Conservation (phyloP, 1,140 invertebrate genomes). For the Tetragnatha versicolor region DNA sequence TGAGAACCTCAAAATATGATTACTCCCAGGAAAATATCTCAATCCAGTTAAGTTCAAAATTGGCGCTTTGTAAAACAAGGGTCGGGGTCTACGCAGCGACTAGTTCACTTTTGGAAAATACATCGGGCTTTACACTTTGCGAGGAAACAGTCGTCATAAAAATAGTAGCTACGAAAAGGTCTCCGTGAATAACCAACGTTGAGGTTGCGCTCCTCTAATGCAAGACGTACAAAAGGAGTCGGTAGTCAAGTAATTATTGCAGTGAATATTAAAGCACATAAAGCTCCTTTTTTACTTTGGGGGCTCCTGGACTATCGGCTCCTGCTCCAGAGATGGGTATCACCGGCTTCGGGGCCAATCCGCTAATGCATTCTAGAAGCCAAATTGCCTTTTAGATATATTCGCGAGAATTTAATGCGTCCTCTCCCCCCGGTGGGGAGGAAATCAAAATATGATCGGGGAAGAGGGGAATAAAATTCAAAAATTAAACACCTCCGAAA, state of each 20-base stretch:
- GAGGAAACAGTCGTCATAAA: neutral
- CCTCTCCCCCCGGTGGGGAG: no score
- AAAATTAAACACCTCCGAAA: constrained; percentile 20
- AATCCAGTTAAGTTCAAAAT: constrained; percentile 1
- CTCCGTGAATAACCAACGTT: no score
- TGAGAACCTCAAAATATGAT: neutral
- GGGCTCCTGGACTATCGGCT: no score
- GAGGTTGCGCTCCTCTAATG: no score
- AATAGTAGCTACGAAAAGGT: neutral
- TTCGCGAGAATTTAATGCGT: no score
- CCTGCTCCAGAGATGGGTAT: no score
- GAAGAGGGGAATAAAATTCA: neutral
- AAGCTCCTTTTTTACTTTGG: constrained; percentile 4
- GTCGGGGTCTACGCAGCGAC: neutral
- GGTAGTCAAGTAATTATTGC: neutral
- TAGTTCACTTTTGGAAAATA: neutral
- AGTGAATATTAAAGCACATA: neutral
- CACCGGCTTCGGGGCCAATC: no score
- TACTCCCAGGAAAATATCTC: neutral
- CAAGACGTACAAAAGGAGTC: neutral
- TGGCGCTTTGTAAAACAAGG: neutral
- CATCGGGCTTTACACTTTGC: neutral
- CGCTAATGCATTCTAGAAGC: no score
- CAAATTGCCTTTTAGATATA: no score
- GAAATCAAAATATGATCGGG: no score